Evolutionary conservation across 2,797 vertebrate species (phyloP).

Genomic region (Rachycentron canadum): DNA sequence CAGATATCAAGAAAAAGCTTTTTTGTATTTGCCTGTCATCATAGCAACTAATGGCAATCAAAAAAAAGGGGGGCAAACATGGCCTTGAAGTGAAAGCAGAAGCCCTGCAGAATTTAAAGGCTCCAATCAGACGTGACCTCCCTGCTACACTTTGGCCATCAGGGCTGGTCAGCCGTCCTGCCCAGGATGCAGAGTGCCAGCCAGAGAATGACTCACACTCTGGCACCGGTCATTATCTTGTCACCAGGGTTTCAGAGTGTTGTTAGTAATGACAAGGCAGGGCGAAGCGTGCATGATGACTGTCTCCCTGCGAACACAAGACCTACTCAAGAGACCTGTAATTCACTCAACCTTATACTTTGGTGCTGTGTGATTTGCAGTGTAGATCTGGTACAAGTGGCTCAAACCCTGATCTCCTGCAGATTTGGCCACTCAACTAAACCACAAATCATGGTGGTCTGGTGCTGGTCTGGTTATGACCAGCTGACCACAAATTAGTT

Average conservation of each 20-base stretch:
- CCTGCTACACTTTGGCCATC: slow-evolving; percentile 24
- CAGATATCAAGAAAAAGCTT: too few species aligned
- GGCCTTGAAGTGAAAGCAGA: not conserved
- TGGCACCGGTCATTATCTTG: slow-evolving; percentile 70
- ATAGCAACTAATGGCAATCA: not conserved
- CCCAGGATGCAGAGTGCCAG: slow-evolving; percentile 48
- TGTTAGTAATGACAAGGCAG: slow-evolving; percentile 70
- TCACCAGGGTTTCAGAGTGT: slow-evolving; percentile 61
- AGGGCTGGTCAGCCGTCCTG: slow-evolving; percentile 23
- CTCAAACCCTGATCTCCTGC: slow-evolving; percentile 21
- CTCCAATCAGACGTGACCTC: slow-evolving; percentile 34
- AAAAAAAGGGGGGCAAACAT: not conserved
- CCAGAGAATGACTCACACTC: slow-evolving; percentile 62
- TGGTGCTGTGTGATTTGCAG: slow-evolving; percentile 55
- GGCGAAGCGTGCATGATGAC: slow-evolving; percentile 27
- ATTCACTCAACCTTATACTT: slow-evolving; percentile 67
- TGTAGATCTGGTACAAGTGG: slow-evolving; percentile 29
- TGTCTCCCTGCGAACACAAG: slow-evolving; percentile 25
- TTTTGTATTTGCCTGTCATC: not conserved
- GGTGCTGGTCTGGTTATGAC: slow-evolving; percentile 4
- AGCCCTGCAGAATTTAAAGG: slow-evolving; percentile 17
- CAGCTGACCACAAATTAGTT: not conserved
- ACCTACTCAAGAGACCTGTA: slow-evolving; percentile 57
- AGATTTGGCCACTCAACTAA: slow-evolving; percentile 16
- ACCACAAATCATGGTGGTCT: slow-evolving; percentile 8